Conservation (phyloP, 1,140 invertebrate species). For the Dolichoris vasculosae region DNA sequence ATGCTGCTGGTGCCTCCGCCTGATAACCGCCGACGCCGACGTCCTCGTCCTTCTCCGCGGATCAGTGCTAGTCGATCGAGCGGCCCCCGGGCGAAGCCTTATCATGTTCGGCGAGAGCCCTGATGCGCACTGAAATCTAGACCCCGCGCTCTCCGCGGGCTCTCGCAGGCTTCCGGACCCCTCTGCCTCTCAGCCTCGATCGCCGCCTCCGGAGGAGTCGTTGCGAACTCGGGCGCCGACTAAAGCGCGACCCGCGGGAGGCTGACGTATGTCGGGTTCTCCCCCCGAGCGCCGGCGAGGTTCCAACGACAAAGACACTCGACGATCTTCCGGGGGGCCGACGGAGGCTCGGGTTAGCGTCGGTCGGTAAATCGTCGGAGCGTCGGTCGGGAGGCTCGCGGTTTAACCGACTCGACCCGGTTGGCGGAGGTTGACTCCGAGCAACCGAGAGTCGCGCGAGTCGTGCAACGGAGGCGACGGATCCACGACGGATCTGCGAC, state of each 20-base stretch:
- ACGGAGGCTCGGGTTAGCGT: no score
- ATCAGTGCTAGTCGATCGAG: slow-evolving; percentile 6
- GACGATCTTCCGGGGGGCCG: background rate
- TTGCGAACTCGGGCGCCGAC: background rate
- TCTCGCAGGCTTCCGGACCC: slow-evolving; percentile 26
- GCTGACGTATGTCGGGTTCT: background rate
- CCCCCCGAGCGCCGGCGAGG: background rate
- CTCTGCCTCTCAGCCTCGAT: background rate
- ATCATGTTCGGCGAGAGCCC: slow-evolving; percentile 55
- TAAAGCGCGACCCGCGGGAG: slow-evolving; percentile 1
- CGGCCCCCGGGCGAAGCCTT: slow-evolving; percentile 51
- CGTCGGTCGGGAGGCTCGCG: no score
- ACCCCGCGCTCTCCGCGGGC: slow-evolving; percentile 62
- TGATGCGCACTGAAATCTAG: slow-evolving; percentile 65
- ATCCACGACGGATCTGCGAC: background rate
- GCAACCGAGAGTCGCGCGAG: background rate
- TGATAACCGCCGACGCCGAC: background rate
- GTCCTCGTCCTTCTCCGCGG: slow-evolving; percentile 20
- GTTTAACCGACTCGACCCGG: no score
- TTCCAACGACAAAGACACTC: background rate
- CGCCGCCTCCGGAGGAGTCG: background rate
- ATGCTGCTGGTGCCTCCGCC: slow-evolving; percentile 16
- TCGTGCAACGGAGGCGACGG: background rate
- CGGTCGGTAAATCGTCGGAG: no score
- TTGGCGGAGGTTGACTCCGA: no score